Evolutionary conservation across 2,797 vertebrate species (phyloP), one percentile per base, ranked within the genome.

Genomic region (Streptopelia turtur): DNA sequence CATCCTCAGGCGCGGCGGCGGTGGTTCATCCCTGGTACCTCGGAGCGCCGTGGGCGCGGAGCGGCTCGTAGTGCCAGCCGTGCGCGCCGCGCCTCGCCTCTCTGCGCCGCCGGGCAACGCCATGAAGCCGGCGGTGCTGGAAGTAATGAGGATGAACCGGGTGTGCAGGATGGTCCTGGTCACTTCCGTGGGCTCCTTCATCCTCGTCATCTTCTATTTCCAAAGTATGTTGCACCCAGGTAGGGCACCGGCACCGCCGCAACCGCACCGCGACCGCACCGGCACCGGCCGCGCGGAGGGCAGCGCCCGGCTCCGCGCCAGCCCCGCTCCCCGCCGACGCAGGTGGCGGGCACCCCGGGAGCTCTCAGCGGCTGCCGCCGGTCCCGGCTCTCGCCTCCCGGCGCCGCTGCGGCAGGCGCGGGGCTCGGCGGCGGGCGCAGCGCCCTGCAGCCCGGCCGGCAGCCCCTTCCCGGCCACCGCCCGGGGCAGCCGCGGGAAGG

Each of bases 141-240:
- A 99, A 96, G 98, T 99, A 95, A 98, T 99, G 99, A 99, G 99
- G 98, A 99, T 99, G 99, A 99, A 98, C 98, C 98, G 99, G 96
- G 99, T 99, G 76, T 99, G 99, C 98, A 98, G 99, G 98, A 99
- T 99, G 99, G 98, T 99, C 95, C 98, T 99, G 97, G 99, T 98
- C 98, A 99, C 99, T 98, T 99, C 99, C 98, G 98, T 99, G 96
- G 99, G 99, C 98, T 99, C 99, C 96, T 99, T 99, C 98, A 98
- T 99, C 97, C 98, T 99, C 98, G 99, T 99, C 98, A 99, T 99
- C 98, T 99, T 99, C 98, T 99, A 99, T 98, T 99, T 99, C 98
- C 99, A 99, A 99, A 99, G 99, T 99, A 99, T 99, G 99, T 99
- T 99, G 97, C 99, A 99, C 82, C 99, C 99, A 99, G 99, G 99